phyloP scores from a whole-genome alignment of 2,797 vertebrate genomes.

The Balearica regulorum region DNA sequence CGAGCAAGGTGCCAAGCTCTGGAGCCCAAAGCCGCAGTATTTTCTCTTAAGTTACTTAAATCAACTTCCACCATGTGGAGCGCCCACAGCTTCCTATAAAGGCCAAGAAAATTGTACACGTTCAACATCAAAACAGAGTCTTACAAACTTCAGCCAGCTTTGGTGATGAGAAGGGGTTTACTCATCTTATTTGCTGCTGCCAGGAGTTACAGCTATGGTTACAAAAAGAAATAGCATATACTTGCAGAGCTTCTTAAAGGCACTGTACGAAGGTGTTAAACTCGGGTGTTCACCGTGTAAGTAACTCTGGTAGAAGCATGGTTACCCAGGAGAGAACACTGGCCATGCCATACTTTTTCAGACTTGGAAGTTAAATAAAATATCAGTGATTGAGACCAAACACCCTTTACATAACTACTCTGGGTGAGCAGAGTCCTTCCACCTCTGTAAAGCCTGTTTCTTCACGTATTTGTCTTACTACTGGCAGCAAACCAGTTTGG shows the following conservation, averaged over 20 bases:
- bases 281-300: rapidly evolving
- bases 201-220: not conserved
- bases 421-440: not conserved
- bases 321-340: not conserved
- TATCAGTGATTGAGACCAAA: not conserved
- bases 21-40: not conserved
- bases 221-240: not conserved
- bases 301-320: not conserved
- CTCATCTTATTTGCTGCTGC: not conserved
- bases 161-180: not conserved
- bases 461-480: not conserved
- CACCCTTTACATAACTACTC: not conserved
- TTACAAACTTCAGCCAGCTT: not conserved
- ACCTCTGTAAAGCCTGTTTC: not conserved
- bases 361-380: not conserved
- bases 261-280: not conserved
- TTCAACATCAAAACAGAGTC: not conserved
- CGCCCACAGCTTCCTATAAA: conserved; percentile 6
- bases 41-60: not conserved
- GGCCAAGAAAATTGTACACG: not conserved
- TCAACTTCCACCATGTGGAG: not conserved
- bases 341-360: not conserved
- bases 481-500: not conserved
- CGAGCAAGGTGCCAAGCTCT: not conserved
- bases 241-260: not conserved